A percentile compares a stretch with the other conserved stretches of the same genome.
Evolutionary conservation across 2,113 vertebrate genomes (phyloP).

Genomic region (Prinia subflava): DNA sequence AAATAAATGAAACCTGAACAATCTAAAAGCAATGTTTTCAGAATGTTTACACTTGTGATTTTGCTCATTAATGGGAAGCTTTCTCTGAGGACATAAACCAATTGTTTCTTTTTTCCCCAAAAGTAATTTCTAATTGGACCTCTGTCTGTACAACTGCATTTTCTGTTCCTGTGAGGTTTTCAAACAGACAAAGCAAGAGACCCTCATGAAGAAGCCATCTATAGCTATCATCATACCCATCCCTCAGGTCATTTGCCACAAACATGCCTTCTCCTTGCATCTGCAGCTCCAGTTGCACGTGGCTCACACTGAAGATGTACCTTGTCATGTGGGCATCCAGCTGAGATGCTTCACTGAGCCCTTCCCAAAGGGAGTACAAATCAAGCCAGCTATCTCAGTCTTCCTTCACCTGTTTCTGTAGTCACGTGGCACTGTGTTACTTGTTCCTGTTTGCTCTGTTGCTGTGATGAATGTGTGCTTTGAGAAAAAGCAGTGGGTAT

Average conservation of each 20-base stretch:
- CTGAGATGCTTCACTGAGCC: background rate
- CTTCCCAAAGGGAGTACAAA: background rate
- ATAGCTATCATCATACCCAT: background rate
- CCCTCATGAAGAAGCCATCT: background rate
- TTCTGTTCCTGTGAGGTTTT: background rate
- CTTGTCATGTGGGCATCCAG: background rate
- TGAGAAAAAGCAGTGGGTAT: background rate
- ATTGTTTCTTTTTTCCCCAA: background rate
- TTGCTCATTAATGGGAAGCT: background rate
- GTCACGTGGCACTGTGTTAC: background rate
- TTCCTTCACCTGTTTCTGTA: background rate
- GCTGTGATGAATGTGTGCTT: rapidly evolving
- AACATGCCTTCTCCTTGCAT: rapidly evolving
- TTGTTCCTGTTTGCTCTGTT: background rate
- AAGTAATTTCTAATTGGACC: background rate
- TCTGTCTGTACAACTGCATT: background rate
- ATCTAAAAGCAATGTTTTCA: background rate
- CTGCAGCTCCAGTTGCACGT: rapidly evolving
- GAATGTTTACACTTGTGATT: background rate
- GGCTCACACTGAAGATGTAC: rapidly evolving
- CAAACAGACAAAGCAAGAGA: background rate
- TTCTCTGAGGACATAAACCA: background rate
- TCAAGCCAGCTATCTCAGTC: background rate
- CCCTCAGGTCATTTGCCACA: background rate
- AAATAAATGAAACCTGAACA: background rate